Conservation (phyloP, 2,888 invertebrate species). For the Eilema griseolum region DNA sequence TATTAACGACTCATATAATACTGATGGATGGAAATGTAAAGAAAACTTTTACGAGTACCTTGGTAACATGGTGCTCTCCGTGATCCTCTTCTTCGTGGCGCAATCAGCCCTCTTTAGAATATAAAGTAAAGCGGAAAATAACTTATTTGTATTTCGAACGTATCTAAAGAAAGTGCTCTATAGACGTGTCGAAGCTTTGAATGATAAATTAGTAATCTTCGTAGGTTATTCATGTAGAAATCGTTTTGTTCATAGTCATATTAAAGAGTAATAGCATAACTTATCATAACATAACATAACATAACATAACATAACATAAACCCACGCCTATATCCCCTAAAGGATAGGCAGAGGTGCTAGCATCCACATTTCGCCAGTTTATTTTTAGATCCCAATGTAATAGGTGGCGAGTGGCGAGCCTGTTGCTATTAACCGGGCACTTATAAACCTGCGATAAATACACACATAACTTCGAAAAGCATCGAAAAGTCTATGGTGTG, state of each 20-base stretch:
- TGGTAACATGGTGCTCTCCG: conserved; percentile 51
- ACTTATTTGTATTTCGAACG: conserved; percentile 62
- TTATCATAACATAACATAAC: no score
- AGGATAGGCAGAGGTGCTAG: no score
- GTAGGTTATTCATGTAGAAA: neutral
- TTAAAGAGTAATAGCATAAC: neutral
- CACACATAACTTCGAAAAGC: no score
- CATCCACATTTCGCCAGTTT: no score
- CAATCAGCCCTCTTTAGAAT: conserved; percentile 63
- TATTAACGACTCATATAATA: conserved; percentile 35
- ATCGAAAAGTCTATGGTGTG: no score
- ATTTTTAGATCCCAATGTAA: no score
- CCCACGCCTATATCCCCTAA: no score
- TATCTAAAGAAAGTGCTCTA: conserved; percentile 59
- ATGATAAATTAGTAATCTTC: conserved; percentile 9
- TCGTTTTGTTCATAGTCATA: neutral
- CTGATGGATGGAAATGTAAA: conserved; percentile 31
- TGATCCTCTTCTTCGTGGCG: conserved; percentile 55
- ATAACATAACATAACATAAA: no score
- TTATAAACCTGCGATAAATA: no score
- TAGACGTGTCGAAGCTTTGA: conserved; percentile 44
- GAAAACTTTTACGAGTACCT: conserved; percentile 31
- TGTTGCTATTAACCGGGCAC: no score
- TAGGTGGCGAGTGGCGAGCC: no score
- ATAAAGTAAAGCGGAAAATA: conserved; percentile 57